A percentile compares a stretch with the other conserved stretches of the same genome.
Evolutionary conservation across 2,797 vertebrate genomes (phyloP).

Genomic region (Sphenopsis melanotis): DNA sequence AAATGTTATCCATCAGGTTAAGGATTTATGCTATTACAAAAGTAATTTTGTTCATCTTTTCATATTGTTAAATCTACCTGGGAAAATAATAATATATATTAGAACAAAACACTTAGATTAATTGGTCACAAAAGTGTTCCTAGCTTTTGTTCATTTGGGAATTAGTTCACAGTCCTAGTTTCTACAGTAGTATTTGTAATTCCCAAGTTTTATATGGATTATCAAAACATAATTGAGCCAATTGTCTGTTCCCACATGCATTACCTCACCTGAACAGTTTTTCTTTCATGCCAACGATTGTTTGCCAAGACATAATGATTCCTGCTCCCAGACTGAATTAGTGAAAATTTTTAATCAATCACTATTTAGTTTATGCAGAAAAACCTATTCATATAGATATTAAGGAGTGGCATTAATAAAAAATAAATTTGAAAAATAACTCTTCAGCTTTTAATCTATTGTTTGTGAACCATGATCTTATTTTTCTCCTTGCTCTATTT

Average conservation of each 20-base stretch:
- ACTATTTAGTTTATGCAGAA: background rate
- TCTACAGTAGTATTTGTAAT: background rate
- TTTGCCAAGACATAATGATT: background rate
- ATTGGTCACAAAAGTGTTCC: background rate
- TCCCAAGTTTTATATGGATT: background rate
- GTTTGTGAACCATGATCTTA: background rate
- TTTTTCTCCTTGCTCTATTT: background rate
- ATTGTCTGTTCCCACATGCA: background rate
- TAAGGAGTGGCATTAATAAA: background rate
- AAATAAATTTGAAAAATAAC: background rate
- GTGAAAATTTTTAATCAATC: background rate
- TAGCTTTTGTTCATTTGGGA: background rate
- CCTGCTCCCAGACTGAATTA: background rate
- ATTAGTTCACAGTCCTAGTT: background rate
- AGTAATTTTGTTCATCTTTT: slow-evolving; percentile 22
- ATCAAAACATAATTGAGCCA: background rate
- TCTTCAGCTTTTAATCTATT: background rate
- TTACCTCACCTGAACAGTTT: background rate
- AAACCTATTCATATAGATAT: background rate
- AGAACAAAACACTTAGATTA: background rate
- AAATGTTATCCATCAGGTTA: background rate
- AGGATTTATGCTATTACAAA: background rate
- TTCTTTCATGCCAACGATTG: background rate
- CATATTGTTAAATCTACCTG: background rate
- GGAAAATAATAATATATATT: background rate